Evolutionary conservation across 1,140 invertebrate species (phyloP), one percentile per base, ranked within the genome.

Genomic region (Probaryconus sp.): DNA sequence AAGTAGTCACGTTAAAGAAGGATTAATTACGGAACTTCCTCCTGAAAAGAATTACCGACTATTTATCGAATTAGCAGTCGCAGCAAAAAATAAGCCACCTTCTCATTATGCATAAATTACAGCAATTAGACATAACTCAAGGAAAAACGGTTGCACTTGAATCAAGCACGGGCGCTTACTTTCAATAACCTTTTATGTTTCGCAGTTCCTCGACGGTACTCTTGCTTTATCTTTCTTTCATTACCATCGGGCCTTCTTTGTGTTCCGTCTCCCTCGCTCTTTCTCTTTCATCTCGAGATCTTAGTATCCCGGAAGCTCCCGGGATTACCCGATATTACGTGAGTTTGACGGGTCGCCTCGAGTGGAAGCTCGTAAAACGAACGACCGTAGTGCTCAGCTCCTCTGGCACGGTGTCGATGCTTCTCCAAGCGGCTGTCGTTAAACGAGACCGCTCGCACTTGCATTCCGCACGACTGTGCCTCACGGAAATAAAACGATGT

Each of bases 321-420:
- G 45, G 50, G 69, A 72, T 77, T 77, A 77, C 75, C 65, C 55
- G 42, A 74, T 73, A 74, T 77, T 74, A 74, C 75, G 65, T 55
- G 75, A 64, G 65, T 65, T 74, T 74, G 70, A 74, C 70, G 75
- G 37, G 64, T 70, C 58, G 63, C 58, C 55, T 74, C 33, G 60
- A 74, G 65, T 74, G 60, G 65, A 67, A 73, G 70, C 63, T 77
- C 70, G 61, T 77, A 77, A 77, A 70, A 74, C 21, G 64, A 75
- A 68, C 64, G 64, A 60, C 17, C 60, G 16, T 43, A 53, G 64
- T 58, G 65, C 58, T 63, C 30, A 17, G 42, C 56, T 56, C 40
- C 16, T 33, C 50, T 18, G 63, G 37, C 63, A 58, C 35, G 38
- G 58, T 60, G 51, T 68, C 42, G 64, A 69, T 69, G 51, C 72